Conservation (phyloP, 2,888 invertebrate species). For the Amphipyra tragopoginis region DNA sequence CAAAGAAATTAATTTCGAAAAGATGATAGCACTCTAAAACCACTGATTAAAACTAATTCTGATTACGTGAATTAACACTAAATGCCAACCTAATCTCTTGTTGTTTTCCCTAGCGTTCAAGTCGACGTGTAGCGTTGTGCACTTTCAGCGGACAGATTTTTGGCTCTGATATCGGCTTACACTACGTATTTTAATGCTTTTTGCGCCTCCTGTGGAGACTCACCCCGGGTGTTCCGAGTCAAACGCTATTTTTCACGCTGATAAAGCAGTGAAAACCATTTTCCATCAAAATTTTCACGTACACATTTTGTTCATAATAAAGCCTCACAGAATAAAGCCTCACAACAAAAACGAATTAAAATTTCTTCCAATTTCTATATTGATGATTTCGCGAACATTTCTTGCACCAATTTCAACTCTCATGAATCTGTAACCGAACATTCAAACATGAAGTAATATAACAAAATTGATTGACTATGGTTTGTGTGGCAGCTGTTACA, state of each 20-base stretch:
- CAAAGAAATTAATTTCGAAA: neutral
- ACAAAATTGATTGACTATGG: slow-evolving; percentile 75
- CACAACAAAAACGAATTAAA: slow-evolving; percentile 37
- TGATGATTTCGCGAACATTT: slow-evolving; percentile 55
- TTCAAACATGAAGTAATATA: slow-evolving; percentile 65
- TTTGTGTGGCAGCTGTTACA: slow-evolving; percentile 88
- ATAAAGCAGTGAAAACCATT: slow-evolving; percentile 32
- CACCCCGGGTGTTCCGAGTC: slow-evolving; percentile 37
- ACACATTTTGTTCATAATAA: slow-evolving; percentile 23
- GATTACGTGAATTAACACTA: slow-evolving; percentile 27
- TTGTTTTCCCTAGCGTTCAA: slow-evolving; percentile 32
- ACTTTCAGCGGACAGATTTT: slow-evolving; percentile 34
- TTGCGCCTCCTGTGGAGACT: slow-evolving; percentile 40
- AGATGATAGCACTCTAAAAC: slow-evolving; percentile 3
- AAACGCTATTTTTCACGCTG: slow-evolving; percentile 30
- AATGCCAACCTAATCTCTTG: slow-evolving; percentile 21
- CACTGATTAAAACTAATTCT: neutral
- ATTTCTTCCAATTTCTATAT: slow-evolving; percentile 30
- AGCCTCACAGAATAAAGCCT: slow-evolving; percentile 35
- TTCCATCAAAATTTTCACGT: slow-evolving; percentile 31
- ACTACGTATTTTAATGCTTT: slow-evolving; percentile 49
- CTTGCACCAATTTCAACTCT: slow-evolving; percentile 85
- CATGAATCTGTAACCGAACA: slow-evolving; percentile 65
- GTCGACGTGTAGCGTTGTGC: slow-evolving; percentile 35
- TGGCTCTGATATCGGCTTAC: slow-evolving; percentile 47